Conservation (phyloP, 2,113 vertebrate genomes). For the Neotoma lepida region DNA sequence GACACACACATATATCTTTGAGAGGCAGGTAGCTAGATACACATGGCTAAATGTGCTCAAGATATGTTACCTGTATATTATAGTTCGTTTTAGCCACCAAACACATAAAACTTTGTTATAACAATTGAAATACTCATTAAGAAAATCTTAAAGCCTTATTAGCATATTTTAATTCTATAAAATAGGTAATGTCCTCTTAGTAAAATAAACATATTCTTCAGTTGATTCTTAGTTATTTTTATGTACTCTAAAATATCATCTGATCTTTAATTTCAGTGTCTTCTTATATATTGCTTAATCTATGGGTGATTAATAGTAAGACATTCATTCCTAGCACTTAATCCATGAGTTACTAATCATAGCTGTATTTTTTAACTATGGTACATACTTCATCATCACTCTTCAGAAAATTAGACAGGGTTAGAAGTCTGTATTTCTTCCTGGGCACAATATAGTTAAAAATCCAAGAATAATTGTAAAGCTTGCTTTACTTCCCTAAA, state of each 20-base stretch:
- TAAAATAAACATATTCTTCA: neutral
- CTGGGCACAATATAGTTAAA: neutral
- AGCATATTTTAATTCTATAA: neutral
- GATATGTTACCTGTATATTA: neutral
- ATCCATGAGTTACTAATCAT: conserved; percentile 18
- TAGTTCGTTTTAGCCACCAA: neutral
- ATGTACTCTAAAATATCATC: neutral
- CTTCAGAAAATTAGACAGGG: neutral
- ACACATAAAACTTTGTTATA: conserved; percentile 10
- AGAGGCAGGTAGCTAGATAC: neutral
- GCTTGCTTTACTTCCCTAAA: neutral
- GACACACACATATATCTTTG: neutral
- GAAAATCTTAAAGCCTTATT: conserved; percentile 13
- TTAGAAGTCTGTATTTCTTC: conserved; percentile 17
- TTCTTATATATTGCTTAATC: conserved; percentile 13
- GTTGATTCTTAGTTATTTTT: conserved; percentile 1
- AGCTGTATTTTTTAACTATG: neutral
- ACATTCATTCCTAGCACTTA: neutral
- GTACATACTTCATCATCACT: neutral
- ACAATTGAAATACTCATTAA: neutral
- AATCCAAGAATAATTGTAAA: neutral
- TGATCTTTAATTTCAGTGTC: neutral
- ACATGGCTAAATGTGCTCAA: neutral
- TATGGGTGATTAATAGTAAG: neutral
- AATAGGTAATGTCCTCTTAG: neutral